Conservation (phyloP, 2,113 vertebrate species). For the Crotalus horridus region DNA sequence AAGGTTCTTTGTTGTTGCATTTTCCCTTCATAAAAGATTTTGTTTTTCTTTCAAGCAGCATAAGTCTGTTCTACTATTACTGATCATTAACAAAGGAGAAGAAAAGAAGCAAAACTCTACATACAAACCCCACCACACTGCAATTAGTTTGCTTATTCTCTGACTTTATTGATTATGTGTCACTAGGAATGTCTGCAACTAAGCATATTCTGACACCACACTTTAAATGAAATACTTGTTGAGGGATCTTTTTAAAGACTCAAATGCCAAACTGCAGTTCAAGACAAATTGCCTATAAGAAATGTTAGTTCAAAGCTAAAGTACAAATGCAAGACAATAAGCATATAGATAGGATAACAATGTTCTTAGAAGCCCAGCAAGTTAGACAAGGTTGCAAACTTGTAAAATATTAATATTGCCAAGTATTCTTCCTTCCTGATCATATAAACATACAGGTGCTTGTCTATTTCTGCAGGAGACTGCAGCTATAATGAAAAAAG, state of each 20-base stretch:
- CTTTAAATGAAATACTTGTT: conserved; percentile 22
- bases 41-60: too few species aligned
- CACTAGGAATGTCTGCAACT: conserved; percentile 21
- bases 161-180: background rate
- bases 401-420: background rate
- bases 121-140: rapidly evolving
- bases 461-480: background rate
- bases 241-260: conserved; percentile 29
- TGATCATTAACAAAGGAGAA: background rate
- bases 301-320: conserved; percentile 9
- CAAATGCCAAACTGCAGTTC: conserved; percentile 26
- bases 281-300: conserved; percentile 18
- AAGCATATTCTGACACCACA: conserved; percentile 30
- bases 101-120: background rate
- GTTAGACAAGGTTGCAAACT: background rate
- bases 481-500: background rate
- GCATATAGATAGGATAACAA: background rate
- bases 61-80: background rate
- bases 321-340: conserved; percentile 1
- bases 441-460: background rate
- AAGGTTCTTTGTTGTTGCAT: background rate
- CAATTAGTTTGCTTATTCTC: background rate
- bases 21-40: too few species aligned
- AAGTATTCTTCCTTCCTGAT: background rate
- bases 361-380: background rate